phyloP scores from a whole-genome alignment of 92 coral and sea anemone species.

The Phenganax stokvisi region DNA sequence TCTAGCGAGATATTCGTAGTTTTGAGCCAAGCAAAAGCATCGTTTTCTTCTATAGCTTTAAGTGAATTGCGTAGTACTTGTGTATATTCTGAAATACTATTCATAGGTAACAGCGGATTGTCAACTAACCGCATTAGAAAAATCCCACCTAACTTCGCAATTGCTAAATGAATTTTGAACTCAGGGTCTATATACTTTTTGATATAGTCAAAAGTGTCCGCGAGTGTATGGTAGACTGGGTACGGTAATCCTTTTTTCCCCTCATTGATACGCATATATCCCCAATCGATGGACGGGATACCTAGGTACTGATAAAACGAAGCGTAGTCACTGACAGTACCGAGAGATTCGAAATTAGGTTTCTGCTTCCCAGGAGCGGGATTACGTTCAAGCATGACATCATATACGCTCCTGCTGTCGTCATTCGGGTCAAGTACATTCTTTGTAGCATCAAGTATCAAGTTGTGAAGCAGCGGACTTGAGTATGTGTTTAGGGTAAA shows the following conservation, averaged over 20 bases:
- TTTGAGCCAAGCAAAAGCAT: conserved; percentile 18
- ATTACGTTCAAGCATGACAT: conserved; percentile 78
- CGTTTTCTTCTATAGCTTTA: conserved; percentile 3
- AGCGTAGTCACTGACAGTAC: conserved; percentile 78
- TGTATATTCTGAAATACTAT: conserved; percentile 53
- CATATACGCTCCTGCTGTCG: conserved; percentile 61
- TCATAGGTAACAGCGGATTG: conserved; percentile 61
- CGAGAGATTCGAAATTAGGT: conserved; percentile 55
- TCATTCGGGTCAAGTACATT: conserved; percentile 58
- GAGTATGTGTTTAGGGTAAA: conserved; percentile 71
- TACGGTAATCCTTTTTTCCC: conserved; percentile 61
- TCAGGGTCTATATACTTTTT: conserved; percentile 80
- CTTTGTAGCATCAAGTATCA: conserved; percentile 63
- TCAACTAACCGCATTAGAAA: conserved; percentile 63
- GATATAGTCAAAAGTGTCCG: conserved; percentile 72
- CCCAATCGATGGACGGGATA: conserved; percentile 73
- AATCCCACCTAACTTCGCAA: conserved; percentile 59
- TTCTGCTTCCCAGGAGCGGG: conserved; percentile 26
- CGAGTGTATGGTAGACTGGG: conserved; percentile 77
- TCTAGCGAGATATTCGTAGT: conserved; percentile 41
- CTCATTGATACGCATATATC: conserved; percentile 71
- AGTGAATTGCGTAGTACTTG: conserved; percentile 37
- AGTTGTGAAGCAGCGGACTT: conserved; percentile 73
- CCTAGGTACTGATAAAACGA: conserved; percentile 78
- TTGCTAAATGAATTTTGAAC: conserved; percentile 77